Evolutionary conservation across 2,888 invertebrate species (phyloP).

Genomic region (Tortrix viridana): DNA sequence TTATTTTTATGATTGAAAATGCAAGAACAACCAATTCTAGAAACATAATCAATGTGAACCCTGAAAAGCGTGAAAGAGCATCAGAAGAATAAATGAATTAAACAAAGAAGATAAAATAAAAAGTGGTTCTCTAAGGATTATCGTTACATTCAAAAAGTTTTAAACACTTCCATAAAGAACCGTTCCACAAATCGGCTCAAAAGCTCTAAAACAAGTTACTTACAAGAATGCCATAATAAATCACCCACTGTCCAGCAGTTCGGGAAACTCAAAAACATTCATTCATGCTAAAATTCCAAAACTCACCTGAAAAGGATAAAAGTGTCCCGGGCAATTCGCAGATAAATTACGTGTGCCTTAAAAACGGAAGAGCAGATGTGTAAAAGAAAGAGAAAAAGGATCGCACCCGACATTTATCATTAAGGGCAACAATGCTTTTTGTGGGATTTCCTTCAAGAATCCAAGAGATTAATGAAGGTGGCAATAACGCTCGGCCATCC

Average conservation of each 20-base stretch:
- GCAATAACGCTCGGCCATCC: constrained; percentile 73
- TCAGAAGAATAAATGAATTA: too few relatives aligned
- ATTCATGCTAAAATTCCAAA: constrained; percentile 38
- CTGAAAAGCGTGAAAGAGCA: too few relatives aligned
- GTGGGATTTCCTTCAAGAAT: constrained; percentile 78
- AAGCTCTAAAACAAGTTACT: constrained; percentile 3
- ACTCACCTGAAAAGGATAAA: constrained; percentile 60
- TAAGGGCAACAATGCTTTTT: constrained; percentile 79
- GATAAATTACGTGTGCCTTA: constrained; percentile 70
- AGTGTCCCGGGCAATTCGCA: constrained; percentile 68
- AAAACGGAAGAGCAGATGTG: constrained; percentile 57
- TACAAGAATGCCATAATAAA: constrained; percentile 23
- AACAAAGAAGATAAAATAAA: too few relatives aligned
- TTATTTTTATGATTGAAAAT: too few relatives aligned
- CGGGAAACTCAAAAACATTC: constrained; percentile 47
- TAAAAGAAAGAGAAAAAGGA: constrained; percentile 45
- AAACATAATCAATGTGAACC: too few relatives aligned
- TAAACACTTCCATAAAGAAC: neutral
- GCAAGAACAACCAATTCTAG: too few relatives aligned
- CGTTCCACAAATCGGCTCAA: constrained; percentile 1
- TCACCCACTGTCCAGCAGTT: constrained; percentile 26
- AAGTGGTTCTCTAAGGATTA: too few relatives aligned
- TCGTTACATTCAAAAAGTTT: too few relatives aligned
- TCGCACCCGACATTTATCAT: constrained; percentile 72
- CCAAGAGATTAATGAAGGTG: constrained; percentile 78